These are phyloP conservation scores for Cyphomyrus plagiostoma DNA, from an alignment of 2,113 vertebrate genomes.

Conservation along the genomic window DNA sequence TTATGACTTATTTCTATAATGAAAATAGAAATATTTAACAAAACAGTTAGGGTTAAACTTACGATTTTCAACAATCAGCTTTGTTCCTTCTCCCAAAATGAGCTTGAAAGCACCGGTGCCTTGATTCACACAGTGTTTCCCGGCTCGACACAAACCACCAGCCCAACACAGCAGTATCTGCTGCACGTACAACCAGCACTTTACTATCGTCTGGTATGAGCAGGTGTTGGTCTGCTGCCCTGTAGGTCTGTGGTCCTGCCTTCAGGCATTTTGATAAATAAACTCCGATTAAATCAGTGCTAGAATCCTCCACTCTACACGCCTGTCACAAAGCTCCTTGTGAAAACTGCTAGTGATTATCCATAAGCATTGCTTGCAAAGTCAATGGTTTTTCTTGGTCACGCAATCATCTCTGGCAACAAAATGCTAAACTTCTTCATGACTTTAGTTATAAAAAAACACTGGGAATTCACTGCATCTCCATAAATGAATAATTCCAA, in stretches of 20 bases:
- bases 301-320: not conserved
- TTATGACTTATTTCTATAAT: not conserved
- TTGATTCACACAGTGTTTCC: slow-evolving; percentile 33
- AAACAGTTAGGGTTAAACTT: slow-evolving; percentile 12
- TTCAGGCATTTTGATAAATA: not conserved
- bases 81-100: slow-evolving; percentile 33
- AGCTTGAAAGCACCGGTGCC: not conserved
- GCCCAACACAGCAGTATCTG: not conserved
- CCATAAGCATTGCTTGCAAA: not conserved
- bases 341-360: not conserved
- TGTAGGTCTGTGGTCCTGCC: not conserved
- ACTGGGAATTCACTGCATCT: not conserved
- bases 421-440: not conserved
- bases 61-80: slow-evolving; percentile 27
- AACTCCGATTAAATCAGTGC: not conserved
- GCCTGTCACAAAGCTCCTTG: not conserved
- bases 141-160: not conserved
- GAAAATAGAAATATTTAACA: not conserved
- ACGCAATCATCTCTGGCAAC: not conserved
- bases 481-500: not conserved
- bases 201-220: not conserved
- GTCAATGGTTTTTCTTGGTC: not conserved
- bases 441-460: not conserved
- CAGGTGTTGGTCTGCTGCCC: not conserved
- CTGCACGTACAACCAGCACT: not conserved